phyloP scores from a whole-genome alignment of 2,797 vertebrate species.

The Anas bernieri region DNA sequence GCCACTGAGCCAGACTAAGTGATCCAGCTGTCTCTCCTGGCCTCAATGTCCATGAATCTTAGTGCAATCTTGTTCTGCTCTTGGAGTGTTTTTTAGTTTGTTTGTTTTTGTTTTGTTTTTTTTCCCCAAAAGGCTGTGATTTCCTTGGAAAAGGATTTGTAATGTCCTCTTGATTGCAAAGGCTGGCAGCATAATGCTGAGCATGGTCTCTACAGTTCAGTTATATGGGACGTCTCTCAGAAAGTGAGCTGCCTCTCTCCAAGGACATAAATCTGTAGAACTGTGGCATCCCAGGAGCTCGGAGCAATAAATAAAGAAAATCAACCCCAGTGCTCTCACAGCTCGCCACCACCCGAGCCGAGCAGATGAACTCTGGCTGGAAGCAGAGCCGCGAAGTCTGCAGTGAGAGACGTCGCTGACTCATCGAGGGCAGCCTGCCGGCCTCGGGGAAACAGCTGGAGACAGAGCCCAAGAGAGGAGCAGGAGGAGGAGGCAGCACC shows the following conservation, averaged over 20 bases:
- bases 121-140: not conserved
- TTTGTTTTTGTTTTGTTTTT: no score
- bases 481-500: not conserved
- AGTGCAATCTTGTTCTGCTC: not conserved
- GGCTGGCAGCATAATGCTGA: not conserved
- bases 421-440: not conserved
- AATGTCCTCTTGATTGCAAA: not conserved
- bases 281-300: not conserved
- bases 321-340: not conserved
- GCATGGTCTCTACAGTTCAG: not conserved
- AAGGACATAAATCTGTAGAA: not conserved
- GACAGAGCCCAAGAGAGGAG: not conserved
- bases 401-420: not conserved
- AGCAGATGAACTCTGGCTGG: not conserved
- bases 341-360: not conserved
- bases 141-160: not conserved
- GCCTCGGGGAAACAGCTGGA: not conserved
- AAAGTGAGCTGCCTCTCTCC: not conserved
- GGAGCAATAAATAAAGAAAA: constrained; percentile 25
- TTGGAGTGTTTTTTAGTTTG: not conserved
- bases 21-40: not conserved
- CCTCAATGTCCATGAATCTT: not conserved
- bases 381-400: not conserved
- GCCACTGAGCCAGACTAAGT: not conserved
- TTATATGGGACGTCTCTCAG: not conserved